Conservation (phyloP, 2,113 vertebrate species). For the Platanista minor region DNA sequence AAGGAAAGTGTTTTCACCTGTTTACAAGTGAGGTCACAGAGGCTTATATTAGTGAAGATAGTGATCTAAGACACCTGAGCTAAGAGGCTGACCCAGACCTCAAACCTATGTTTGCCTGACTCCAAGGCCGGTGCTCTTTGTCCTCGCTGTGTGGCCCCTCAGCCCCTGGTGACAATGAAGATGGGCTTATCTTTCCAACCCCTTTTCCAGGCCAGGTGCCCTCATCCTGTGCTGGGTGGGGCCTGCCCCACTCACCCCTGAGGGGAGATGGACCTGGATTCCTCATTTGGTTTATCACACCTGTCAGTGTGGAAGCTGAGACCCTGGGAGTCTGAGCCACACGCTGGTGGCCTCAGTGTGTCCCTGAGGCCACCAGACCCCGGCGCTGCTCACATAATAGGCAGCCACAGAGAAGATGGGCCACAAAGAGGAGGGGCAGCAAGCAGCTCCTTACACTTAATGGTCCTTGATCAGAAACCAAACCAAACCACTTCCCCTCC, state of each 20-base stretch:
- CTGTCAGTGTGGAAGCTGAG: background rate
- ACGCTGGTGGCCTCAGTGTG: background rate
- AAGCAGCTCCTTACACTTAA: background rate
- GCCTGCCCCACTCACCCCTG: rapidly evolving
- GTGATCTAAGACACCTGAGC: background rate
- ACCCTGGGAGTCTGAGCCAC: background rate
- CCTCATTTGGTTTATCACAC: background rate
- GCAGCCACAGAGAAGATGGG: background rate
- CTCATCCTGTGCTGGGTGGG: background rate
- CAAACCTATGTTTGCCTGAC: background rate
- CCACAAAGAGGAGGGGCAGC: no score
- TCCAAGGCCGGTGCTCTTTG: background rate
- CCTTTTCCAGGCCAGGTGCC: background rate
- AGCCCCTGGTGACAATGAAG: background rate
- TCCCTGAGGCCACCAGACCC: background rate
- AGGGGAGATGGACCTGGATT: no score
- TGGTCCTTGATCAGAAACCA: background rate
- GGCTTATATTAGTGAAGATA: background rate
- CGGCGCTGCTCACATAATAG: background rate
- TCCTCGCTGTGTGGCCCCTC: rapidly evolving
- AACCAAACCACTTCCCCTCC: no score
- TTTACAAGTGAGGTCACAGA: background rate
- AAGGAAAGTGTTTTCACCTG: background rate
- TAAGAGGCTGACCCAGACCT: background rate
- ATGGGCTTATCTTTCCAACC: background rate